Evolutionary conservation across 2,888 invertebrate species (phyloP).

Genomic region (Sabatieria punctata): DNA sequence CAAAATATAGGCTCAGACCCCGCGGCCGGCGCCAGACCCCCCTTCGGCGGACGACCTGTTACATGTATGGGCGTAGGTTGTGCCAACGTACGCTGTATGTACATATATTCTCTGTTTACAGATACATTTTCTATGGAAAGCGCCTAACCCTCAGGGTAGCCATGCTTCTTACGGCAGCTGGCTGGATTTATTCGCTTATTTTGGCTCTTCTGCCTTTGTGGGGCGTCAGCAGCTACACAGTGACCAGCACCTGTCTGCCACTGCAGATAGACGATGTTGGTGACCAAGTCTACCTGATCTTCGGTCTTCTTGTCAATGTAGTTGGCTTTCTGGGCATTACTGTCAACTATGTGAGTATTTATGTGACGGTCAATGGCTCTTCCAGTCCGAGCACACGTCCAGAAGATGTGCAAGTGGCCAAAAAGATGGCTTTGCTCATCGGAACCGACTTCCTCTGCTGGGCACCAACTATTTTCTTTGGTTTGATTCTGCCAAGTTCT

Average conservation of each 20-base stretch:
- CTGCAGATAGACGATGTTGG: conserved; percentile 66
- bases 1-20: no score
- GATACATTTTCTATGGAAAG: neutral
- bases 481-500: conserved; percentile 36
- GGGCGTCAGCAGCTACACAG: conserved; percentile 80
- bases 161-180: conserved; percentile 70
- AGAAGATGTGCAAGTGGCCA: conserved; percentile 85
- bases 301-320: conserved; percentile 76
- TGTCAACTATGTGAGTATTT: conserved; percentile 91
- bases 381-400: conserved; percentile 44
- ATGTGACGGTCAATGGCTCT: conserved; percentile 79
- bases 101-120: no score
- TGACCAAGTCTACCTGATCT: conserved; percentile 70
- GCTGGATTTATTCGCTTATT: conserved; percentile 72
- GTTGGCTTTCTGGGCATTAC: conserved; percentile 81
- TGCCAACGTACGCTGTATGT: no score
- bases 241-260: conserved; percentile 88
- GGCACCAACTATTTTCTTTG: conserved; percentile 92
- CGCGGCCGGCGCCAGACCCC: no score
- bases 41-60: no score
- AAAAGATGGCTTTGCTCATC: conserved; percentile 84
- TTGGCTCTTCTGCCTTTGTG: conserved; percentile 75
- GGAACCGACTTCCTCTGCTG: conserved; percentile 95
- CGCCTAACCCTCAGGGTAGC: conserved; percentile 56
- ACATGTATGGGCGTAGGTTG: no score